These are phyloP conservation scores for Cosmia trapezina DNA, from an alignment of 2,888 invertebrate genomes.

Conservation along the genomic window DNA sequence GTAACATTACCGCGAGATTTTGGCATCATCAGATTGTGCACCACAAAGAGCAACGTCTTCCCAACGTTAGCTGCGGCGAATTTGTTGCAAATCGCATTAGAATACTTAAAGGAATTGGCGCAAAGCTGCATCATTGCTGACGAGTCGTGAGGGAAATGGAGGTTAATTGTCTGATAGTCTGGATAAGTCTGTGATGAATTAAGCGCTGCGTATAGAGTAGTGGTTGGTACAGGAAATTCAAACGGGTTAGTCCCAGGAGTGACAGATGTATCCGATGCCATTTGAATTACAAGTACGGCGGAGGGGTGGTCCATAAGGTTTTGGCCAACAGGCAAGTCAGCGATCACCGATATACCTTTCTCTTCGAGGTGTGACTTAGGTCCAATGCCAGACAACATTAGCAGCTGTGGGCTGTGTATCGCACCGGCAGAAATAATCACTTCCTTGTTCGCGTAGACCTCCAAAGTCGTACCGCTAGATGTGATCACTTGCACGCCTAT, in stretches of 20 bases:
- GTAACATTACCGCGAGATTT: slow-evolving; percentile 59
- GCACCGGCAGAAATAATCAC: slow-evolving; percentile 74
- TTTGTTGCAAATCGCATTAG: slow-evolving; percentile 65
- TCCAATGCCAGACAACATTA: slow-evolving; percentile 77
- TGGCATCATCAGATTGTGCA: slow-evolving; percentile 57
- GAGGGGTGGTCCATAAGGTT: slow-evolving; percentile 58
- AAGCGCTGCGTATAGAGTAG: slow-evolving; percentile 54
- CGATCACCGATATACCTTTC: slow-evolving; percentile 63
- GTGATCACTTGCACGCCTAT: slow-evolving; percentile 66
- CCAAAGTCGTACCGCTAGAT: slow-evolving; percentile 48
- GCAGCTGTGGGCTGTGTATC: slow-evolving; percentile 69
- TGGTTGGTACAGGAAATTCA: slow-evolving; percentile 58
- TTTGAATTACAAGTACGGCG: background rate
- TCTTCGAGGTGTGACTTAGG: slow-evolving; percentile 64
- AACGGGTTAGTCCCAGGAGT: background rate
- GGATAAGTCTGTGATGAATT: slow-evolving; percentile 60
- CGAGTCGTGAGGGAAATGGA: slow-evolving; percentile 59
- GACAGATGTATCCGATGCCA: slow-evolving; percentile 14
- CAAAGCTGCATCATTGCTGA: slow-evolving; percentile 63
- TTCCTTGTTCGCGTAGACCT: slow-evolving; percentile 65
- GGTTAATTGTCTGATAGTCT: slow-evolving; percentile 66
- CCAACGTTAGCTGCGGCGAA: slow-evolving; percentile 48
- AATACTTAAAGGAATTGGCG: slow-evolving; percentile 63
- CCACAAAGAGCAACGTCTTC: slow-evolving; percentile 32
- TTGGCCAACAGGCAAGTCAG: slow-evolving; percentile 56